Conservation (phyloP, 2,888 invertebrate genomes). For the Apamea crenata region DNA sequence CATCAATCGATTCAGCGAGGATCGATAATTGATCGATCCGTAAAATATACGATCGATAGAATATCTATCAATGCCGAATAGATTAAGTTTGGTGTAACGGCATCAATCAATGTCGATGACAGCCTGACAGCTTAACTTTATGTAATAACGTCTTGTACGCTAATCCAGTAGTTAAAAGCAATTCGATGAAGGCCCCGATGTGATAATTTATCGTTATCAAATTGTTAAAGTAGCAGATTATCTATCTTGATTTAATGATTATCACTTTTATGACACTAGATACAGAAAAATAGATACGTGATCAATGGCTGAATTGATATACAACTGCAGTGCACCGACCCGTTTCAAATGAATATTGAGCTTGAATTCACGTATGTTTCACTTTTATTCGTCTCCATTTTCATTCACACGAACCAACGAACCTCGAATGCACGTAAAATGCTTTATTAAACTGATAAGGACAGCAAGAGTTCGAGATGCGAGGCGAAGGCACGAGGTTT, state of each 20-base stretch:
- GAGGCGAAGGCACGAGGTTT: conserved; percentile 4
- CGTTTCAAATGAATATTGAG: conserved; percentile 10
- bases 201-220: neutral
- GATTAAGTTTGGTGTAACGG: neutral
- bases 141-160: neutral
- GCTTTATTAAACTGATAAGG: conserved; percentile 37
- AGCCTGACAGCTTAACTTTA: neutral
- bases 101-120: neutral
- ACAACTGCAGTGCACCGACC: neutral
- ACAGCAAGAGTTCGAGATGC: neutral
- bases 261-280: neutral
- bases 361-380: neutral
- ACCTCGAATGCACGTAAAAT: conserved; percentile 26
- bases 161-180: neutral
- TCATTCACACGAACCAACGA: conserved; percentile 1
- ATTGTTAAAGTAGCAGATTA: neutral
- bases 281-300: neutral
- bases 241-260: neutral
- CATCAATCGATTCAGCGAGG: too few species aligned
- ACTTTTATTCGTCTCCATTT: conserved; percentile 11
- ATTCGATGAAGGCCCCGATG: neutral
- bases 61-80: neutral
- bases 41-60: neutral
- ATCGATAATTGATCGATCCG: neutral
- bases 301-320: neutral